Percentiles rank a stretch among this genome's conserved stretches.
These are phyloP conservation scores for Tupaia chinensis DNA, from an alignment of 2,113 vertebrate species.

Conservation along the genomic window DNA sequence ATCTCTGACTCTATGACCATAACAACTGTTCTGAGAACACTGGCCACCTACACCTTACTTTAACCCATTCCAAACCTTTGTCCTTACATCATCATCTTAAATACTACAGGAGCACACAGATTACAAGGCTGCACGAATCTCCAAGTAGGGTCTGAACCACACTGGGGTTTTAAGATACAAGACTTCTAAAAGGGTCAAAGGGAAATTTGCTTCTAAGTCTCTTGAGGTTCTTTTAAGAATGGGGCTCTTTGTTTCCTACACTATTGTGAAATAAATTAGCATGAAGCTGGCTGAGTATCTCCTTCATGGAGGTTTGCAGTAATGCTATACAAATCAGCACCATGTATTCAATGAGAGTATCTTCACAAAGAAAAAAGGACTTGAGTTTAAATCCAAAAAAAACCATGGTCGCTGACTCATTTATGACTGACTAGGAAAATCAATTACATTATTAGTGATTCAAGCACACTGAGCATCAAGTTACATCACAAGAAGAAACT, in stretches of 20 bases:
- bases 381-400: not conserved
- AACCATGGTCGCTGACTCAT: constrained; percentile 35
- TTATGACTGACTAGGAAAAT: constrained; percentile 43
- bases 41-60: not conserved
- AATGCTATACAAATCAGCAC: not conserved
- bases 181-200: constrained; percentile 44
- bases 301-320: not conserved
- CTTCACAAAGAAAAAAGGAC: not conserved
- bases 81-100: not conserved
- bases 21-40: not conserved
- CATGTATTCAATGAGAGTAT: not conserved
- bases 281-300: not conserved
- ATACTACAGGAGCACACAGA: not conserved
- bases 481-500: constrained; percentile 71
- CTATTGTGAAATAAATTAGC: constrained; percentile 41
- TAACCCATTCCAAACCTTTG: constrained; percentile 11
- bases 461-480: constrained; percentile 13
- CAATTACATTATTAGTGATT: constrained; percentile 24
- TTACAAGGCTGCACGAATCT: not conserved
- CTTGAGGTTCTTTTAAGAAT: constrained; percentile 47
- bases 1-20: not conserved
- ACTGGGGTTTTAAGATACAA: not conserved
- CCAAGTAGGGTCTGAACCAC: not conserved
- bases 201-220: not conserved
- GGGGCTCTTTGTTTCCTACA: not conserved